Conservation (phyloP, 2,113 vertebrate species). For the Sakesphorus luctuosus region DNA sequence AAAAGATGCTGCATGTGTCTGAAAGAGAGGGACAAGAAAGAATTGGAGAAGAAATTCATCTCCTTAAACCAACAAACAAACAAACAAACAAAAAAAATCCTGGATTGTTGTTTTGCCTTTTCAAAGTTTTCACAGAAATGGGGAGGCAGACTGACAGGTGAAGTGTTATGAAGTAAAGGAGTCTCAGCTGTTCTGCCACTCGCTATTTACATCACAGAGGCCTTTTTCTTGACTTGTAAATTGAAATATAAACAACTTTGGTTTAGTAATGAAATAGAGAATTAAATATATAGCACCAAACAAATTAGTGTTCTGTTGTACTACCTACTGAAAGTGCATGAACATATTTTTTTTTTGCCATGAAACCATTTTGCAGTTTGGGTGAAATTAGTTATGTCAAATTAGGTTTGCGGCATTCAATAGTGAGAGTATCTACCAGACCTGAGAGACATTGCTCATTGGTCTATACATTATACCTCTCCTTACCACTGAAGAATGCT, state of each 20-base stretch:
- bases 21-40: background rate
- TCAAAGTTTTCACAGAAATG: background rate
- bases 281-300: background rate
- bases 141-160: background rate
- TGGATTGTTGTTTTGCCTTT: background rate
- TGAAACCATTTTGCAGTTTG: background rate
- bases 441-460: background rate
- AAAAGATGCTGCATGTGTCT: background rate
- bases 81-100: background rate
- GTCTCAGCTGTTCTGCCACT: background rate
- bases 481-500: background rate
- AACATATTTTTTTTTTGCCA: background rate
- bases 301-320: background rate
- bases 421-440: background rate
- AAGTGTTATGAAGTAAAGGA: background rate
- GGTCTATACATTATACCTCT: background rate
- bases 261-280: background rate
- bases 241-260: background rate
- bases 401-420: background rate
- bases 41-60: background rate
- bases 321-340: background rate
- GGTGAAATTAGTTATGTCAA: background rate
- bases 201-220: background rate
- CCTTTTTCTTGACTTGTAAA: background rate
- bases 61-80: background rate